Percentiles rank a stretch among this genome's conserved stretches.
These are phyloP conservation scores for Macropodus opercularis DNA, from an alignment of 2,797 vertebrate species.

Conservation along the genomic window DNA sequence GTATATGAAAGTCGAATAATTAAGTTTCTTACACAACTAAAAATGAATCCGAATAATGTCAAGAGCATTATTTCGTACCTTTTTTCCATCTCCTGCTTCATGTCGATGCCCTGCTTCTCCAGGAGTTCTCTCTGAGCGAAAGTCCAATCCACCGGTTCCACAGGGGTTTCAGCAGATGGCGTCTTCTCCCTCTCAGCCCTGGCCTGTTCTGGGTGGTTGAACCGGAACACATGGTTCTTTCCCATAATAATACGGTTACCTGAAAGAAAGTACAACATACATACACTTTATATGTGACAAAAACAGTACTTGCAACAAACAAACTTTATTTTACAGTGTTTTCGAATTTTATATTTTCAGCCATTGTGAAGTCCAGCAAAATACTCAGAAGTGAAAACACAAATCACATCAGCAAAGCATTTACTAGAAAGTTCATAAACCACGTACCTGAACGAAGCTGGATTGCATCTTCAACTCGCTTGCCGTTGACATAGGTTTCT, in stretches of 20 bases:
- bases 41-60: background rate
- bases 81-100: conserved; percentile 99
- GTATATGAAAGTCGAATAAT: background rate
- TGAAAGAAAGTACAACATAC: conserved; percentile 56
- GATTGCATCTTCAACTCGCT: conserved; percentile 90
- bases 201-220: conserved; percentile 98
- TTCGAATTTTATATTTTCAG: no score
- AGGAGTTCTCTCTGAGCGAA: conserved; percentile 97
- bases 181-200: conserved; percentile 98
- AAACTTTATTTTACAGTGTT: background rate
- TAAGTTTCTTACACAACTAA: background rate
- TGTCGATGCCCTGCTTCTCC: conserved; percentile 99
- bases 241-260: conserved; percentile 99
- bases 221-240: conserved; percentile 98
- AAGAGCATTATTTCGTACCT: conserved; percentile 76
- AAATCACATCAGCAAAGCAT: conserved; percentile 1
- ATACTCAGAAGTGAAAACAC: no score
- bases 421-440: background rate
- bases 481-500: conserved; percentile 98
- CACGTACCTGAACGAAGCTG: conserved; percentile 93
- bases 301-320: background rate
- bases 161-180: conserved; percentile 94
- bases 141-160: conserved; percentile 98
- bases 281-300: background rate
- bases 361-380: no score